Conservation (phyloP, 2,113 vertebrate genomes). For the Equus przewalskii region DNA sequence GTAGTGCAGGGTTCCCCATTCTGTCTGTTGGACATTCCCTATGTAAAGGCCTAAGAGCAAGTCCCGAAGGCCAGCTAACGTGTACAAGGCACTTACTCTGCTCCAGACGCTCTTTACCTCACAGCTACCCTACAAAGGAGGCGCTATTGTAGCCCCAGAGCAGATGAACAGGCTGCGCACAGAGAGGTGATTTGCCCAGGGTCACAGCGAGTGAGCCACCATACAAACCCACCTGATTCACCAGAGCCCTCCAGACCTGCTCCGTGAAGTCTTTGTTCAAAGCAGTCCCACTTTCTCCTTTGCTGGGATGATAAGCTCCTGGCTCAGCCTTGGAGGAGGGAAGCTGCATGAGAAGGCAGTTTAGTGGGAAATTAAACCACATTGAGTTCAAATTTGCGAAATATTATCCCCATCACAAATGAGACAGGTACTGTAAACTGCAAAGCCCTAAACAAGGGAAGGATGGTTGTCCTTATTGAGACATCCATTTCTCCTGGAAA, state of each 20-base stretch:
- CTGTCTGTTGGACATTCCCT: not conserved
- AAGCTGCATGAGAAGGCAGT: not conserved
- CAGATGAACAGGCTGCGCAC: not conserved
- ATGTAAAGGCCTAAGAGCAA: not conserved
- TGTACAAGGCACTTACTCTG: accelerated
- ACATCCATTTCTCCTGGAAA: not conserved
- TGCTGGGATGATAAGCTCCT: not conserved
- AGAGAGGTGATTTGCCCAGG: not conserved
- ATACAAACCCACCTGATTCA: not conserved
- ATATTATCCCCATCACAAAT: not conserved
- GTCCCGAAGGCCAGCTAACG: not conserved
- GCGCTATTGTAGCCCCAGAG: too few relatives aligned
- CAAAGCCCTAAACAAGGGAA: not conserved
- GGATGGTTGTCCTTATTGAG: not conserved
- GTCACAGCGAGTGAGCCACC: not conserved
- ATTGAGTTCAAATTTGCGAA: not conserved
- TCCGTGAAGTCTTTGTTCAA: not conserved
- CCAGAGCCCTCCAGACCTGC: not conserved
- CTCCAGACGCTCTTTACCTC: not conserved
- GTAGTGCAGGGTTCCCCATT: not conserved
- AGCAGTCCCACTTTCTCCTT: not conserved
- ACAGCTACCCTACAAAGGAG: not conserved
- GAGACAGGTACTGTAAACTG: not conserved
- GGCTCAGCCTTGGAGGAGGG: not conserved
- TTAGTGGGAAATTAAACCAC: not conserved